phyloP scores from a whole-genome alignment of 2,113 vertebrate genomes.

The Lophotis ruficrista region DNA sequence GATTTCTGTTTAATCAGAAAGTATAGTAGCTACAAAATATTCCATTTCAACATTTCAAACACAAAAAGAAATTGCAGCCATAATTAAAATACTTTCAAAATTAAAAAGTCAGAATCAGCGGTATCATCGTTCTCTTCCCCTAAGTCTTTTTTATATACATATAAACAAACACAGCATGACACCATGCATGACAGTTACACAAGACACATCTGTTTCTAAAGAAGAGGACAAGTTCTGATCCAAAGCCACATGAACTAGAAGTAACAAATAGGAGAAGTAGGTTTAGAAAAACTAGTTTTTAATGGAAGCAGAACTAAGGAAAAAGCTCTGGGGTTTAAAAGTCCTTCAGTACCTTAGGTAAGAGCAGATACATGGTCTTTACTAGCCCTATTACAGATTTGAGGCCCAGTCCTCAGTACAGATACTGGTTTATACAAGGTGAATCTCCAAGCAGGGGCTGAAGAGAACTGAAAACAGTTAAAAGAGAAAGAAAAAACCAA shows the following conservation, averaged over 20 bases:
- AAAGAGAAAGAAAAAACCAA: neutral
- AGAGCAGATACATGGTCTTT: neutral
- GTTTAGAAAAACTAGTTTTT: neutral
- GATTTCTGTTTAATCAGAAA: neutral
- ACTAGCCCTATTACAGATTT: accelerated
- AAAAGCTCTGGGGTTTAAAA: neutral
- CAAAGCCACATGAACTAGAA: neutral
- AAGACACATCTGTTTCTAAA: neutral
- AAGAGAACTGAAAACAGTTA: neutral
- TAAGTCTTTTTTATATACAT: neutral
- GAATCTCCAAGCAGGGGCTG: neutral
- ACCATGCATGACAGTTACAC: neutral
- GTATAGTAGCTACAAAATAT: neutral
- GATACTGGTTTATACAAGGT: neutral
- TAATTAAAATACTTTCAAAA: neutral
- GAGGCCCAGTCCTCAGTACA: accelerated
- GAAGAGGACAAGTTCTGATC: neutral
- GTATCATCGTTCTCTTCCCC: neutral
- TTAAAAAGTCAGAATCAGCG: neutral
- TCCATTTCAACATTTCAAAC: neutral
- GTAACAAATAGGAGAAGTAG: neutral
- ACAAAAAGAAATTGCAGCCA: neutral
- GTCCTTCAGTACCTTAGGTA: neutral
- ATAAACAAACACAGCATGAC: neutral
- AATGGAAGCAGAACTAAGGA: neutral